Evolutionary conservation across 1,140 invertebrate genomes (phyloP), one percentile per base, ranked within the genome.

Genomic region (Heliconius nattereri): DNA sequence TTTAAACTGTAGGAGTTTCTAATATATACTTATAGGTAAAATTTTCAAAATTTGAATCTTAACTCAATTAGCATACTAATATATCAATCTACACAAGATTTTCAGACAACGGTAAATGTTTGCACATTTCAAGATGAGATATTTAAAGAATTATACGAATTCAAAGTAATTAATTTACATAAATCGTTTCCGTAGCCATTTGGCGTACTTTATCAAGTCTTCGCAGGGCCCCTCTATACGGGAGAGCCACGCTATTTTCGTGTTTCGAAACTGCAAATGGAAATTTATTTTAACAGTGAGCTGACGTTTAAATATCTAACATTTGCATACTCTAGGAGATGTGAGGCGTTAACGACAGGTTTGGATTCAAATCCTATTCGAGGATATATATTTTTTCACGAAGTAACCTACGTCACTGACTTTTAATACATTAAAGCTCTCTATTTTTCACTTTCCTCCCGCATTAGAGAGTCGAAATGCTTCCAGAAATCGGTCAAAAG

Each of bases 161-260:
- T 66, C 13, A 26, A 66, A 66, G 26, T 29, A 66, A 66, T 66
- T 66, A 66, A 29, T 66, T 66, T 66, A 66, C 60, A 66, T 66
- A 66, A 66, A 66, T 26, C 60, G 60, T 66, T 66, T 73, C 54
- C 29, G 71, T 40, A 52, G 77, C 60, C 80, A 78, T 49, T 72
- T 86, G 72, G 60, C 9, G 60, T 16, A 79, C 71, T 80, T 85
- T 82, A 76, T 76, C 71, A 90, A 83, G 82, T 93, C 92, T 93
- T 78, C 80, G 74, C 73, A 72, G 78, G 83, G 81, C 87, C 91
- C 90, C 91, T 89, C 89, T 87, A 86, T 84, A 87, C 91, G 92
- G 92, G 91, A 94, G 88, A 94, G 94, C 94, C 94, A 94, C 94
- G 94, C 94, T 94, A 95, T 95, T 94, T 95, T 94, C 93, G 93